Evolutionary conservation across 2,888 invertebrate genomes (phyloP).

Genomic region (Torymus texanus): DNA sequence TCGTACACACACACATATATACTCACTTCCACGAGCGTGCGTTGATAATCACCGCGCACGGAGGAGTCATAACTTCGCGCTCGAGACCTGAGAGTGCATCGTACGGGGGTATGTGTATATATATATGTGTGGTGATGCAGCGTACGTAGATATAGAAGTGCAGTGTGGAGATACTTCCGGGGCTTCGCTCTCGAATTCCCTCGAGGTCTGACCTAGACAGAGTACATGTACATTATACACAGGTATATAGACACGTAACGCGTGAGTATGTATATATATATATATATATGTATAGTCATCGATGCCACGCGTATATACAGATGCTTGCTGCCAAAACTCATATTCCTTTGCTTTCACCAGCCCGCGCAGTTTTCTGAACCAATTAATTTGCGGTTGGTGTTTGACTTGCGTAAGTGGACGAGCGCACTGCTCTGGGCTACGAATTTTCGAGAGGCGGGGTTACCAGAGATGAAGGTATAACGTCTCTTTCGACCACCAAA

Average conservation of each 20-base stretch:
- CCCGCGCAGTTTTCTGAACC: conserved; percentile 9
- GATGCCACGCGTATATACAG: not conserved
- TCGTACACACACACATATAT: no score
- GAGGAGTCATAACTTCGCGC: conserved; percentile 33
- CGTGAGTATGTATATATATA: not conserved
- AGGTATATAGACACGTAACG: not conserved
- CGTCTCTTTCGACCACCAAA: no score
- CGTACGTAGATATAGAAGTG: no score
- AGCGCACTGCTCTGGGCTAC: not conserved
- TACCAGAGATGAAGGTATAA: not conserved
- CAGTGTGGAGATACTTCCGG: no score
- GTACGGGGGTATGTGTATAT: not conserved
- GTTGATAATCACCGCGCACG: conserved; percentile 28
- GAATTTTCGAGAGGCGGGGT: not conserved
- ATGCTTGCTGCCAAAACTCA: not conserved
- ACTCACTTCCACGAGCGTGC: not conserved
- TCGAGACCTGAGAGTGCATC: not conserved
- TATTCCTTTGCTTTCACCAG: conserved; percentile 12
- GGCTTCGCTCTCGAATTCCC: conserved; percentile 26
- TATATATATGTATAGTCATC: no score
- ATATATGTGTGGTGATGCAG: no score
- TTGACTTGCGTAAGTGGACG: conserved; percentile 2
- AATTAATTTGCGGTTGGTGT: not conserved
- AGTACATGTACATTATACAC: no score
- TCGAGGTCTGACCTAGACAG: conserved; percentile 11